A percentile compares a stretch with the other conserved stretches of the same genome.
phyloP scores from a whole-genome alignment of 2,797 vertebrate genomes.

The Lepidocolaptes lacrymiger region DNA sequence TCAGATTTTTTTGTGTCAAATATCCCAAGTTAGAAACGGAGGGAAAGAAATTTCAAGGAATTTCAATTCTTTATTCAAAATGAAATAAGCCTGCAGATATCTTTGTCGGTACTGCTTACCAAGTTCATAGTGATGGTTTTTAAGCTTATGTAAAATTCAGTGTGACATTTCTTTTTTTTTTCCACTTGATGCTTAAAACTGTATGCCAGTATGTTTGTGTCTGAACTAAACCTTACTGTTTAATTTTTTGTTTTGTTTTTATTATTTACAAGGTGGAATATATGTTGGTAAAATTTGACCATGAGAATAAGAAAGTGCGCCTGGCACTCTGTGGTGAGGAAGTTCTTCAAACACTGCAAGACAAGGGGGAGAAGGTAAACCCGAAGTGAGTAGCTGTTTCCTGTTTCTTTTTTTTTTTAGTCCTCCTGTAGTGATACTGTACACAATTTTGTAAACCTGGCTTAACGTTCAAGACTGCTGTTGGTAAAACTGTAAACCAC shows the following conservation, averaged over 20 bases:
- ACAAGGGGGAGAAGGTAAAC: slow-evolving; percentile 91
- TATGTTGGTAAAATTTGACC: slow-evolving; percentile 93
- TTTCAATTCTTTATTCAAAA: neutral
- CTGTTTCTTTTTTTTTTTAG: neutral
- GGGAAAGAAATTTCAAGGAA: neutral
- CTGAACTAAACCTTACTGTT: neutral
- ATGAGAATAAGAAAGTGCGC: slow-evolving; percentile 88
- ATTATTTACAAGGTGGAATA: slow-evolving; percentile 89
- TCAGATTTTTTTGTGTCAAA: neutral
- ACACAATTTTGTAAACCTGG: neutral
- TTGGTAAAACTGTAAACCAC: neutral
- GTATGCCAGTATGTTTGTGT: accelerated
- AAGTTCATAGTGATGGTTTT: neutral
- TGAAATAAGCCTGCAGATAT: neutral
- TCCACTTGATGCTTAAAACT: neutral
- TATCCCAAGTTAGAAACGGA: neutral
- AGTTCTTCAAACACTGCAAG: slow-evolving; percentile 91
- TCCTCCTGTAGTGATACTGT: neutral
- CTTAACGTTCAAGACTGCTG: neutral
- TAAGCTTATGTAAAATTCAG: neutral
- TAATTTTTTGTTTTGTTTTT: neutral
- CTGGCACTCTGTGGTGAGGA: slow-evolving; percentile 85
- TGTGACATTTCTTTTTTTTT: neutral
- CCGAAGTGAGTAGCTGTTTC: slow-evolving; percentile 89
- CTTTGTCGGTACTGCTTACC: neutral